Conservation (phyloP, 2,113 vertebrate genomes). For the Struthio camelus region DNA sequence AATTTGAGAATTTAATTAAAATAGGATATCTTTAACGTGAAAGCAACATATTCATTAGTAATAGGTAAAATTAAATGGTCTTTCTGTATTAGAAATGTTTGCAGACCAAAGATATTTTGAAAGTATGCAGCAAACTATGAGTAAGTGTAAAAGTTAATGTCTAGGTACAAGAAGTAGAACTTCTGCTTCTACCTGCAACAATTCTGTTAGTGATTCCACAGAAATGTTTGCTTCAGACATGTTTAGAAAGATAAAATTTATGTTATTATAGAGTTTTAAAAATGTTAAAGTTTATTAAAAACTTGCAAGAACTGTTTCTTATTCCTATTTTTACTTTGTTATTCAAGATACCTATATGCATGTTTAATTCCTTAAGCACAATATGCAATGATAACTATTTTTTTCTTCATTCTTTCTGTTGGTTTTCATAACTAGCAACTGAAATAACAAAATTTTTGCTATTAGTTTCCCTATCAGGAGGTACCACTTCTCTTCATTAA, state of each 20-base stretch:
- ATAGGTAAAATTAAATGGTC: background rate
- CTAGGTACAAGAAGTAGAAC: background rate
- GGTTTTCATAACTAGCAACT: background rate
- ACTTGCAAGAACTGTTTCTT: background rate
- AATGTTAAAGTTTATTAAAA: background rate
- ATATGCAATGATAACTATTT: background rate
- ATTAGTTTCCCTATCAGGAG: background rate
- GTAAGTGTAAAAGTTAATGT: background rate
- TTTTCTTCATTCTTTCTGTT: background rate
- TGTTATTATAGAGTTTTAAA: background rate
- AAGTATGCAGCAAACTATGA: background rate
- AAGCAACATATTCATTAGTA: background rate
- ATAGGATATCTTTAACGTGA: background rate
- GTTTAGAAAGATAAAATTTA: background rate
- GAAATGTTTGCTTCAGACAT: background rate
- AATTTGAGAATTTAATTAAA: conserved; percentile 42
- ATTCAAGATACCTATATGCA: background rate
- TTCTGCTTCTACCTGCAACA: background rate
- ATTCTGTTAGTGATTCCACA: background rate
- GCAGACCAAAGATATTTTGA: background rate
- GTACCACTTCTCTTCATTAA: background rate
- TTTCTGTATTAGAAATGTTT: background rate
- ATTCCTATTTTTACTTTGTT: background rate
- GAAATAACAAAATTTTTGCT: background rate
- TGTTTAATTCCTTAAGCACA: background rate